Conservation (phyloP, 2,113 vertebrate genomes). For the Cavia porcellus region DNA sequence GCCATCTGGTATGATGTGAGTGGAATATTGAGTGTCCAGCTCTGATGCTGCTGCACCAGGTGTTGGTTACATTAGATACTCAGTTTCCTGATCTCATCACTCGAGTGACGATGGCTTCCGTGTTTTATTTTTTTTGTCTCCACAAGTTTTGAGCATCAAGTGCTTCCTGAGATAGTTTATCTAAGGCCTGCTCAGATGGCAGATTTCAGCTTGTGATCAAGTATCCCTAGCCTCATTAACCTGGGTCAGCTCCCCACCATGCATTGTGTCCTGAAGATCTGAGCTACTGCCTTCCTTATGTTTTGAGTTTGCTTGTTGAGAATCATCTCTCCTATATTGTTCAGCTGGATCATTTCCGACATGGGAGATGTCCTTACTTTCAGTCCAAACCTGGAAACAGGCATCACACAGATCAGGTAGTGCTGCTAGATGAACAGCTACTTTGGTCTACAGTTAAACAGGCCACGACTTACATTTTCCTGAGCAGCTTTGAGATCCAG, state of each 20-base stretch:
- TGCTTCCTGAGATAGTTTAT: not conserved
- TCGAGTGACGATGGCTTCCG: not conserved
- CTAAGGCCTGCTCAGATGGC: not conserved
- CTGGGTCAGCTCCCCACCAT: not conserved
- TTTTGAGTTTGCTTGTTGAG: not conserved
- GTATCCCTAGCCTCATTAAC: not conserved
- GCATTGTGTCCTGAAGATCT: not conserved
- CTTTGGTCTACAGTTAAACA: not conserved
- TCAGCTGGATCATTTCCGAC: not conserved
- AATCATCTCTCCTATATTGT: rapidly evolving
- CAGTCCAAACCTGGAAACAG: not conserved
- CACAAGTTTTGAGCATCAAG: not conserved
- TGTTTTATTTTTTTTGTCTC: not conserved
- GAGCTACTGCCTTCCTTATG: not conserved
- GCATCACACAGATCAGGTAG: not conserved
- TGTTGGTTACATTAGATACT: no score
- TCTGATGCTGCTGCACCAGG: not conserved
- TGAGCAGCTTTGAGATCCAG: no score
- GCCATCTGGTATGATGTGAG: not conserved
- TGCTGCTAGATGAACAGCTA: not conserved
- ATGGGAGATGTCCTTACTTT: not conserved
- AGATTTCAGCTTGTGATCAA: not conserved
- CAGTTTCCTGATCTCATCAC: not conserved
- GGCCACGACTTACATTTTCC: not conserved
- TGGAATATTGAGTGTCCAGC: not conserved